Conservation (phyloP, 2,113 vertebrate genomes). For the Smithornis capensis region DNA sequence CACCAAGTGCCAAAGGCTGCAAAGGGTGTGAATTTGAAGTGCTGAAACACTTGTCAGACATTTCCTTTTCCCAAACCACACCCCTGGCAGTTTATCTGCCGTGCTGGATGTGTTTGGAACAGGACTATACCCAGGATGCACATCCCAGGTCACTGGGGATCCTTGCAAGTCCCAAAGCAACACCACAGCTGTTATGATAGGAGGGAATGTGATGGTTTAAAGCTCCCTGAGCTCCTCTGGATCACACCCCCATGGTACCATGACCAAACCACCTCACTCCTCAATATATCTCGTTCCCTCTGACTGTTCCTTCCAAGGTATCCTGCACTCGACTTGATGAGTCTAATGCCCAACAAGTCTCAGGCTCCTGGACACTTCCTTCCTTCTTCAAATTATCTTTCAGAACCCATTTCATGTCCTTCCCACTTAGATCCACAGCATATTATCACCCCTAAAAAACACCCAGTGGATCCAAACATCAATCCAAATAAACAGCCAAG, state of each 20-base stretch:
- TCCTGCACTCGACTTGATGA: rapidly evolving
- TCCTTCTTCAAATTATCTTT: not conserved
- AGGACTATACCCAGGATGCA: not conserved
- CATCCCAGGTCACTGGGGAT: not conserved
- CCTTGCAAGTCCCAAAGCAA: not conserved
- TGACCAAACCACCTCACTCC: not conserved
- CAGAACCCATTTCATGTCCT: not conserved
- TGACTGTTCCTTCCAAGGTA: not conserved
- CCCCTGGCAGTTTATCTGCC: not conserved
- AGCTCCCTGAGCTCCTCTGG: not conserved
- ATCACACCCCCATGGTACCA: not conserved
- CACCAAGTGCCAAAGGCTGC: not conserved
- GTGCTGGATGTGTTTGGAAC: rapidly evolving
- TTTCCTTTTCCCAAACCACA: not conserved
- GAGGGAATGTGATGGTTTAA: not conserved
- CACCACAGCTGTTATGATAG: not conserved
- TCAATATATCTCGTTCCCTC: not conserved
- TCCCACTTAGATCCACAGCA: not conserved
- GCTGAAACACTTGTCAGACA: not conserved
- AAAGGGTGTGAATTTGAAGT: not conserved
- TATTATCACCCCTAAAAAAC: not conserved
- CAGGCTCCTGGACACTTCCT: not conserved
- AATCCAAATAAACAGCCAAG: not conserved
- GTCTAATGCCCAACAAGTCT: not conserved
- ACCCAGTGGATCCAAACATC: not conserved